These are phyloP conservation scores for Trachelus iudaicus DNA, from an alignment of 2,888 invertebrate species.

Conservation along the genomic window DNA sequence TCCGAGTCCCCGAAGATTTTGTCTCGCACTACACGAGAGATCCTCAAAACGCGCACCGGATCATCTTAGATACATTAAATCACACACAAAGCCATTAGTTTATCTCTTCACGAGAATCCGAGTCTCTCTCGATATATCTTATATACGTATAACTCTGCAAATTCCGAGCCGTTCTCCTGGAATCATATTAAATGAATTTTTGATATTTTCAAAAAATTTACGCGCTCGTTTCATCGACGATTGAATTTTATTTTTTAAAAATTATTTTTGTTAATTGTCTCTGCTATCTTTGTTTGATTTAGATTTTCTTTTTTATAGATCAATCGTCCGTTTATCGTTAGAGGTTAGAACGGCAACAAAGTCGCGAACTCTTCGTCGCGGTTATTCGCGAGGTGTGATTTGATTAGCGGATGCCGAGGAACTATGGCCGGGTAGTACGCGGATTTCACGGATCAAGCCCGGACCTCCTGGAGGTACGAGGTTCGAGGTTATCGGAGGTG, in stretches of 20 bases:
- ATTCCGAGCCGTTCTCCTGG: neutral
- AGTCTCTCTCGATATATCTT: neutral
- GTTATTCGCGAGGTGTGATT: conserved; percentile 29
- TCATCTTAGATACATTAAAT: neutral
- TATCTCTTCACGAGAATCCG: neutral
- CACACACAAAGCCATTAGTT: neutral
- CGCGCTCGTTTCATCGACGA: neutral
- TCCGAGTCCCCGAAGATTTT: neutral
- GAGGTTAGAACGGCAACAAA: neutral
- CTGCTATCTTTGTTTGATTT: no score
- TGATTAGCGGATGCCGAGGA: conserved; percentile 44
- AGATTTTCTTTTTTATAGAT: no score
- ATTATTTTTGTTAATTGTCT: neutral
- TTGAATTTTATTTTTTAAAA: neutral
- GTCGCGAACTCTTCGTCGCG: neutral
- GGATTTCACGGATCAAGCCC: conserved; percentile 29
- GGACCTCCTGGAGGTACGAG: conserved; percentile 15
- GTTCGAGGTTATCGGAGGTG: conserved; percentile 24
- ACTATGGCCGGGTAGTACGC: conserved; percentile 38
- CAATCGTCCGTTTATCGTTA: neutral
- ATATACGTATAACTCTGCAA: neutral
- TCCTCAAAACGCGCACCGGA: neutral
- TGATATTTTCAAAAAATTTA: neutral
- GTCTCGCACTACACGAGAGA: neutral
- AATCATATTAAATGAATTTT: neutral